phyloP scores from a whole-genome alignment of 2,797 vertebrate genomes.

The Anomalospiza imberbis region DNA sequence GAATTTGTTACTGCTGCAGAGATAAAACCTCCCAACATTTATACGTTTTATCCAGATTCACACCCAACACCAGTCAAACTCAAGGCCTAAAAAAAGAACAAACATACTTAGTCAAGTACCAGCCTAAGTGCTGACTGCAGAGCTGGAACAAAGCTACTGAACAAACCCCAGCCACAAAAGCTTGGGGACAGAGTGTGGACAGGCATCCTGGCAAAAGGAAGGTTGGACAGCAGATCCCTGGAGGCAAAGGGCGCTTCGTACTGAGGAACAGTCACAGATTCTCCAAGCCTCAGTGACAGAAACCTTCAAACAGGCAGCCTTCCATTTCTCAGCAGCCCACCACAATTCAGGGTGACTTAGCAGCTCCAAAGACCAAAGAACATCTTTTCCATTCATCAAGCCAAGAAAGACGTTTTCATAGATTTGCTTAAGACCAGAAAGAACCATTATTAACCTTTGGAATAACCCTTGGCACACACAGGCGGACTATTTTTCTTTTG shows the following conservation, averaged over 20 bases:
- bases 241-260: not conserved
- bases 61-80: not conserved
- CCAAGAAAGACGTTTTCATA: not conserved
- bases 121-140: not conserved
- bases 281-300: not conserved
- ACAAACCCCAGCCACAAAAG: not conserved
- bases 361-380: not conserved
- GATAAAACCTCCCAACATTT: not conserved
- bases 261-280: not conserved
- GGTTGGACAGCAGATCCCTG: not conserved
- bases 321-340: not conserved
- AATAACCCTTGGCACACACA: not conserved
- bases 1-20: not conserved
- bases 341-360: not conserved
- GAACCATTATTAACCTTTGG: not conserved
- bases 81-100: not conserved
- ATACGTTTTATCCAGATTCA: not conserved
- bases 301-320: not conserved
- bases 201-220: not conserved
- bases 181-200: not conserved
- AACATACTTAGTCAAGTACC: not conserved
- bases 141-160: not conserved
- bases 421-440: conserved; percentile 48
- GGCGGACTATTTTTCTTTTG: not conserved
- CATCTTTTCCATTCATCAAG: not conserved